phyloP scores from a whole-genome alignment of 2,113 vertebrate genomes.

The Puffinus mauretanicus region DNA sequence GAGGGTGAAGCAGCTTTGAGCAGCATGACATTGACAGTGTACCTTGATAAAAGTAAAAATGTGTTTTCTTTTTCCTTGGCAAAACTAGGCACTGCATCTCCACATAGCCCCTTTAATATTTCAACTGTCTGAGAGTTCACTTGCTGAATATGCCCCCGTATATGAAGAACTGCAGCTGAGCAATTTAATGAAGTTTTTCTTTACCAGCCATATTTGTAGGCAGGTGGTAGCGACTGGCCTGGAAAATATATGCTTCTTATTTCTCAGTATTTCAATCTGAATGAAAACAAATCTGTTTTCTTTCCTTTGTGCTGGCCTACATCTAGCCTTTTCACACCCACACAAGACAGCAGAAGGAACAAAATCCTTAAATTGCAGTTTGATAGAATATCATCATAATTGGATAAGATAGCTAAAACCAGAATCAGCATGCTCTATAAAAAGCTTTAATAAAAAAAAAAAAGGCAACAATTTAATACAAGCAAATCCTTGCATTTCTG shows the following conservation, averaged over 20 bases:
- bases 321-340: background rate
- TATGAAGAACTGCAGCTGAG: background rate
- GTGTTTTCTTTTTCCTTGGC: background rate
- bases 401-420: background rate
- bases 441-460: background rate
- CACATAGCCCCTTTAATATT: background rate
- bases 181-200: background rate
- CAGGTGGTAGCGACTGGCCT: background rate
- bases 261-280: background rate
- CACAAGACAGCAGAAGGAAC: background rate
- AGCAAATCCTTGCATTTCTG: background rate
- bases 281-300: constrained; percentile 15
- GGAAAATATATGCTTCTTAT: background rate
- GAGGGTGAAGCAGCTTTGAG: background rate
- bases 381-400: background rate
- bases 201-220: background rate
- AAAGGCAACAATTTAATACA: background rate
- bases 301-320: background rate
- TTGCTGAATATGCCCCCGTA: background rate
- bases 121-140: background rate
- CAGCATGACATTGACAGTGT: background rate
- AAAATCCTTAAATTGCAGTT: background rate
- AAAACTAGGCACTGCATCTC: background rate
- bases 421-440: background rate
- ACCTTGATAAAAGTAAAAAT: background rate